Percentiles rank a stretch among this genome's conserved stretches.
Evolutionary conservation across 1,140 invertebrate genomes (phyloP).

Genomic region (Brevipalpus yothersi): DNA sequence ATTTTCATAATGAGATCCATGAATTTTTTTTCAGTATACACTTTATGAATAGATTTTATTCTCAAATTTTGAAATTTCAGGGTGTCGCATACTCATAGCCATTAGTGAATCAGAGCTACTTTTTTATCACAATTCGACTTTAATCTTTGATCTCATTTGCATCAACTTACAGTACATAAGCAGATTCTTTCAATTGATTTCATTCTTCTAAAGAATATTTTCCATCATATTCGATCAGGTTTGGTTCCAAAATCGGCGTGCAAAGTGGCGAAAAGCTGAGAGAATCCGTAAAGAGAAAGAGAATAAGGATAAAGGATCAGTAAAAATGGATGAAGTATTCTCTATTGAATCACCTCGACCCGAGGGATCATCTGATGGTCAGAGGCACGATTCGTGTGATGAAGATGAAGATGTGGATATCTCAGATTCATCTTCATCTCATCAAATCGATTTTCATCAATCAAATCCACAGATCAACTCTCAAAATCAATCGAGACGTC

Average conservation of each 20-base stretch:
- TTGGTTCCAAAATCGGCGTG: slow-evolving; percentile 78
- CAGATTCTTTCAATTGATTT: too few relatives aligned
- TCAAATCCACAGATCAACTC: neutral
- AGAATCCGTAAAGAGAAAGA: slow-evolving; percentile 20
- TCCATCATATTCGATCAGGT: slow-evolving; percentile 31
- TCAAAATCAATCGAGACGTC: too few relatives aligned
- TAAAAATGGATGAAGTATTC: neutral
- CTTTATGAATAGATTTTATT: too few relatives aligned
- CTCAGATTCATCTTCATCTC: neutral
- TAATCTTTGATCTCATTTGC: too few relatives aligned
- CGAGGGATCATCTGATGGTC: neutral
- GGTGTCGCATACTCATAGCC: too few relatives aligned
- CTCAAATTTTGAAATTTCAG: too few relatives aligned
- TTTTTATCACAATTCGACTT: too few relatives aligned
- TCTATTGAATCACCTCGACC: neutral
- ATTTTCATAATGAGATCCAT: too few relatives aligned
- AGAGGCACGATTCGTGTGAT: neutral
- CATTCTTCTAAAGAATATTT: neutral
- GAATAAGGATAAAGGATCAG: neutral
- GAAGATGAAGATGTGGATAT: neutral
- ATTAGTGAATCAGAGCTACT: too few relatives aligned
- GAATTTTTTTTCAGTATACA: too few relatives aligned
- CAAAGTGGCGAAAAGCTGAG: slow-evolving; percentile 59
- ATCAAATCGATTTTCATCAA: neutral
- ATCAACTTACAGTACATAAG: too few relatives aligned